phyloP scores from a whole-genome alignment of 1,140 invertebrate genomes.

The Drosophila simulans region DNA sequence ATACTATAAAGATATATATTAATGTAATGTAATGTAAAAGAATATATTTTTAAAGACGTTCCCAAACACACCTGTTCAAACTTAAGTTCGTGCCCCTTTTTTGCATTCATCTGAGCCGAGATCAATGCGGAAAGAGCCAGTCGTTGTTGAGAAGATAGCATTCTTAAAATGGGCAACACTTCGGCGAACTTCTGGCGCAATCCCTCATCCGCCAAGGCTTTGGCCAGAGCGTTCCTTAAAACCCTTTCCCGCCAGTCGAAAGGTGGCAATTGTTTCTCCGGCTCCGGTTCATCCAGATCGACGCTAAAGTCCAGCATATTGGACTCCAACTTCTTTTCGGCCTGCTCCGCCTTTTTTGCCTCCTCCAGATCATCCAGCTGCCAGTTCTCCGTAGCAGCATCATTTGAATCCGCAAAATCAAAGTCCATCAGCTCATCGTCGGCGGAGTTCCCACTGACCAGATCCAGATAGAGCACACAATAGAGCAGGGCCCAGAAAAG shows the following conservation, averaged over 20 bases:
- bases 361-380: conserved; percentile 50
- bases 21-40: too few relatives aligned
- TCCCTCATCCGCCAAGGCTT: conserved; percentile 65
- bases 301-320: conserved; percentile 76
- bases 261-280: conserved; percentile 57
- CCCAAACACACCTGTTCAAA: conserved; percentile 85
- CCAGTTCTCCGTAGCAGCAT: conserved; percentile 56
- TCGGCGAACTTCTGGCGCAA: conserved; percentile 85
- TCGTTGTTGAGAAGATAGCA: conserved; percentile 87
- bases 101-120: conserved; percentile 86
- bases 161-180: conserved; percentile 88
- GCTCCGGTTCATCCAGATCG: conserved; percentile 68
- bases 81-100: conserved; percentile 84
- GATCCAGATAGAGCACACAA: conserved; percentile 72
- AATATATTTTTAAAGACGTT: neutral
- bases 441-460: conserved; percentile 46
- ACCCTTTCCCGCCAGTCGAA: conserved; percentile 85
- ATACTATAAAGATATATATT: neutral
- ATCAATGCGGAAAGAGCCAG: conserved; percentile 87
- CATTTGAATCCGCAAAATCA: conserved; percentile 67
- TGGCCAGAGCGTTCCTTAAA: conserved; percentile 73
- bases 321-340: conserved; percentile 58
- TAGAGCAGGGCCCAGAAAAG: conserved; percentile 77
- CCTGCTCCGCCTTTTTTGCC: conserved; percentile 29
- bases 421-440: conserved; percentile 75